Conservation (phyloP, 2,797 vertebrate genomes). For the Chromobotia macracanthus region DNA sequence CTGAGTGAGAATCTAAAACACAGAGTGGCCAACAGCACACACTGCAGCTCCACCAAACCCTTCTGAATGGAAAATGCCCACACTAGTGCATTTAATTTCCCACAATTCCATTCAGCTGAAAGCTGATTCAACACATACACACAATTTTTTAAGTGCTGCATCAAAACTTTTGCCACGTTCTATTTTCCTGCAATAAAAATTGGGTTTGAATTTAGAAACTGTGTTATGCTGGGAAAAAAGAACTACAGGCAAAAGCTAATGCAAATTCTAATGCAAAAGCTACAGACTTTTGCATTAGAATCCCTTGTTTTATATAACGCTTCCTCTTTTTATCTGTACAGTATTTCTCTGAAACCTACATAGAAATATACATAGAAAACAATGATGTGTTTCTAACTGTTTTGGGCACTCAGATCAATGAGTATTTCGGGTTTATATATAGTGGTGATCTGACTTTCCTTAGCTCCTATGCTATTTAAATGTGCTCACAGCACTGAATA, state of each 20-base stretch:
- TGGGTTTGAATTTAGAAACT: not conserved
- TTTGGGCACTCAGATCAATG: no score
- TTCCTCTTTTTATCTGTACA: no score
- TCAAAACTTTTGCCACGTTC: not conserved
- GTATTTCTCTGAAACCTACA: no score
- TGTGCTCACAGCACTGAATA: no score
- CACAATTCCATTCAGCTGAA: constrained; percentile 17
- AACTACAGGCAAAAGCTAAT: not conserved
- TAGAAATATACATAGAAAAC: no score
- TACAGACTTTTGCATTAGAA: constrained; percentile 29
- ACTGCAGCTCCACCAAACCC: not conserved
- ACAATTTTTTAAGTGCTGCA: constrained; percentile 38
- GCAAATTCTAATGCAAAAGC: constrained; percentile 23
- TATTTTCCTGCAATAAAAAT: not conserved
- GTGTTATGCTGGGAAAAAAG: not conserved
- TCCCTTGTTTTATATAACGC: no score
- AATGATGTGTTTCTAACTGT: no score
- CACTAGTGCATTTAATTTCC: constrained; percentile 27
- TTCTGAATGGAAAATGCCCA: constrained; percentile 43
- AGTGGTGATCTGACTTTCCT: no score
- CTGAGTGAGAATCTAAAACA: constrained; percentile 51
- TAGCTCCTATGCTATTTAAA: no score
- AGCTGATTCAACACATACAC: constrained; percentile 22
- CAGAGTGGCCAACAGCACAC: constrained; percentile 12
- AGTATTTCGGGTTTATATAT: no score